Base-by-base conservation (phyloP, 1,140 invertebrate genomes). In the Drosophila santomea region DNA sequence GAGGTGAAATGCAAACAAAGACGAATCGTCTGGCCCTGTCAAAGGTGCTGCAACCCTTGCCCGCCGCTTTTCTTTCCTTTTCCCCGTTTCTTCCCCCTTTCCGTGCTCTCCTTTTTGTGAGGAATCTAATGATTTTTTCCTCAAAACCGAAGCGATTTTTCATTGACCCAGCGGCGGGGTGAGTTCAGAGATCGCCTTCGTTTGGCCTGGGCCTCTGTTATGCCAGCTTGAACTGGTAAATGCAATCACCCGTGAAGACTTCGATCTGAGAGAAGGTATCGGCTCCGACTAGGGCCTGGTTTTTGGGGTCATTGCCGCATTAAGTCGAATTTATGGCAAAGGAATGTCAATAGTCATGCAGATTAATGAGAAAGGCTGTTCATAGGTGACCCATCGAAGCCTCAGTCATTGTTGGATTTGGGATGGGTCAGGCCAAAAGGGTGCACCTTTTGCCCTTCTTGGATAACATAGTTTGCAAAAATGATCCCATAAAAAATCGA, bases 1-100 rank as follows among this genome's bases (percentile, higher is more conserved):
- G 82, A 88, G 88, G 88, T 91, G 88, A 91, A 91, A 91, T 73
- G 74, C 74, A 91, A 91, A 91, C 89, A 91, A 91, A 72, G 62
- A 52, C 47, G 52, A 67, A 67, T 60, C 59, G 52, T 58, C 60
- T 78, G 56, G 61, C 77, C 36, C 25, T 71, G 64, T 44, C 71
- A 74, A 60, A 52, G 79, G 72, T 74, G 79, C 72, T 72, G 44
- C 85, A 89, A 89, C 84, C 84, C 84, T 89, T 88, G 76, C 84
- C 25, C 52, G 36, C 17, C 58, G 66, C 41, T 88, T 88, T 80
- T 51, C 74, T 56, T 61, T 55, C 23, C 28, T 63, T 74, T 62
- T 52, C 25, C 12, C 15, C 2, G 4, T 8, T 61, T 84, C 62
- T 57, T 43, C 47, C 56, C 73, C 35, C 51, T 61, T 56, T 77